Evolutionary conservation across 2,113 vertebrate species (phyloP).

Genomic region (Scomber colias): DNA sequence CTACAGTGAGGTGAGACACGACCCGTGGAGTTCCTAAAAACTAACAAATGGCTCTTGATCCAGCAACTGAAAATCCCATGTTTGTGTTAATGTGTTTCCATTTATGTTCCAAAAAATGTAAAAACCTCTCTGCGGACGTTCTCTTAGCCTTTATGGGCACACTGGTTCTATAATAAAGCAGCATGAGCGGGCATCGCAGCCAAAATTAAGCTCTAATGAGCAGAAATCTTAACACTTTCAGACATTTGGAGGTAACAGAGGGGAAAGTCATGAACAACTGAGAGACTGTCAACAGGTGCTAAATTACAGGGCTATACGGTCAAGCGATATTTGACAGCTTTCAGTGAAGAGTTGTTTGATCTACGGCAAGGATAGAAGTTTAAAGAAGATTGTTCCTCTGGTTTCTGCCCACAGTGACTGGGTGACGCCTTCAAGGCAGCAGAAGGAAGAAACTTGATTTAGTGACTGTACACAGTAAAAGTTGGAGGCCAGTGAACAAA

Average conservation of each 20-base stretch:
- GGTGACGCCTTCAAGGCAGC: background rate
- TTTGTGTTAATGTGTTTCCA: slow-evolving; percentile 34
- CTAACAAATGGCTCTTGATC: slow-evolving; percentile 44
- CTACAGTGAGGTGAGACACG: slow-evolving; percentile 40
- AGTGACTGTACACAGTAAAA: slow-evolving; percentile 9
- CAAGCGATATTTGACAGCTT: slow-evolving; percentile 36
- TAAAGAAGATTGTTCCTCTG: background rate
- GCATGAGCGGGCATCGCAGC: background rate
- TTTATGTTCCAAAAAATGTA: slow-evolving; percentile 23
- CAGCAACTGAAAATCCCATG: slow-evolving; percentile 24
- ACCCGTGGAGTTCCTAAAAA: slow-evolving; percentile 36
- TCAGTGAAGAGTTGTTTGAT: slow-evolving; percentile 30
- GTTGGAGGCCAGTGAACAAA: slow-evolving; percentile 34
- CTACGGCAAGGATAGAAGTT: slow-evolving; percentile 16
- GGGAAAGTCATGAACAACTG: slow-evolving; percentile 20
- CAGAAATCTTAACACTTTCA: slow-evolving; percentile 22
- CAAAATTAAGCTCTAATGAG: slow-evolving; percentile 36
- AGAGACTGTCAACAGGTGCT: slow-evolving; percentile 54
- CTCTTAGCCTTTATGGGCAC: background rate
- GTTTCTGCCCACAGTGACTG: slow-evolving; percentile 3
- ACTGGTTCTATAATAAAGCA: slow-evolving; percentile 29
- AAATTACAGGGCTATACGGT: slow-evolving; percentile 19
- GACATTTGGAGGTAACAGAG: background rate
- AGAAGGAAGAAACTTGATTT: slow-evolving; percentile 29
- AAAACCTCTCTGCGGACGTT: background rate